Percentiles rank a stretch among this genome's conserved stretches.
Conservation (phyloP, 2,888 invertebrate species). For the Tachina fera region DNA sequence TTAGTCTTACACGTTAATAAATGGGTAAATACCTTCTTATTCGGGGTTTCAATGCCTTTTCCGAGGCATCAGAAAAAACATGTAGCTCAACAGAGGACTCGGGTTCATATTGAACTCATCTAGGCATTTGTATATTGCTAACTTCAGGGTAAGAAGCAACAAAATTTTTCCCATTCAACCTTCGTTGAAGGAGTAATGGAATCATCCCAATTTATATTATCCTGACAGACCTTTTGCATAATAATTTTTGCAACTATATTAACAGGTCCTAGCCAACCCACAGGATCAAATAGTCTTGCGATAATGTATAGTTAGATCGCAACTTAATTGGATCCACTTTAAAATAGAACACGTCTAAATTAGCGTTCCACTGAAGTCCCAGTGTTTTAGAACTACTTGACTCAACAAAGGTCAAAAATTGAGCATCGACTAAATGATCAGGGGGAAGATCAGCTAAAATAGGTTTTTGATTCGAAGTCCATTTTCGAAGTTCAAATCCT, state of each 20-base stretch:
- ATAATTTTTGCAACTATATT: neutral
- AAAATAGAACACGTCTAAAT: neutral
- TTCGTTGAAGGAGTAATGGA: neutral
- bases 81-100: neutral
- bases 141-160: neutral
- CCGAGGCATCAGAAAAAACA: neutral
- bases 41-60: neutral
- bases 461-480: slow-evolving; percentile 3
- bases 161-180: neutral
- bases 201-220: too few relatives aligned
- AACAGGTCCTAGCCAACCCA: neutral
- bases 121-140: neutral
- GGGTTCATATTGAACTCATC: neutral
- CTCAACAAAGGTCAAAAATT: slow-evolving; percentile 1
- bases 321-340: neutral
- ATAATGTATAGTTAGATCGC: neutral
- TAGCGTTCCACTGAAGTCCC: neutral
- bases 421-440: neutral
- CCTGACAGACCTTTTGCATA: too few relatives aligned
- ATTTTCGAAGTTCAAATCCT: slow-evolving; percentile 32
- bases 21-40: neutral
- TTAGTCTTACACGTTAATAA: neutral
- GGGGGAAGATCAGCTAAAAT: slow-evolving; percentile 1
- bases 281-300: neutral
- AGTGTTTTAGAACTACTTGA: neutral